Conservation (phyloP, 2,888 invertebrate genomes). For the Luperina nickerlii region DNA sequence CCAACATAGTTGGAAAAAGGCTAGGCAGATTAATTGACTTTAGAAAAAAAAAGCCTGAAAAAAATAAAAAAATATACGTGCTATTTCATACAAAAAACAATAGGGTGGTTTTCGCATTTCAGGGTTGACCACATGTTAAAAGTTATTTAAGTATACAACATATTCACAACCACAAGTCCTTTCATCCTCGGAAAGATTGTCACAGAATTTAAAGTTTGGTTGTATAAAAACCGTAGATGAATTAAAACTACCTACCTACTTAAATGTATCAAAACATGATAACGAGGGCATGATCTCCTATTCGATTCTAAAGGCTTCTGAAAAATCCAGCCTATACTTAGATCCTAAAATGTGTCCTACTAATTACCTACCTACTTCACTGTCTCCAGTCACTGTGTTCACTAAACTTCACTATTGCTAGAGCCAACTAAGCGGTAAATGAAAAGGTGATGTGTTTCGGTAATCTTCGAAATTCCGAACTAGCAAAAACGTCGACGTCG, state of each 20-base stretch:
- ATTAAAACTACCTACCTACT: not conserved
- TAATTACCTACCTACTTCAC: not conserved
- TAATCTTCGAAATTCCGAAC: too few relatives aligned
- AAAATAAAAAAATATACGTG: too few relatives aligned
- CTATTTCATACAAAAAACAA: not conserved
- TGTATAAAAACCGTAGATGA: not conserved
- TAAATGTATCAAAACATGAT: not conserved
- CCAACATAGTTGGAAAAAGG: not conserved
- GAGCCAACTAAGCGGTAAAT: too few relatives aligned
- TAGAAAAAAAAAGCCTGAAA: too few relatives aligned
- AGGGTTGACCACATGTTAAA: not conserved
- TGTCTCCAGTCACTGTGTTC: not conserved
- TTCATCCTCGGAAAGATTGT: not conserved
- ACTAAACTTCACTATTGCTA: too few relatives aligned
- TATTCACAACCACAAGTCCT: not conserved
- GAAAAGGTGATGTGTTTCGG: too few relatives aligned
- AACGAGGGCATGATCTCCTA: not conserved
- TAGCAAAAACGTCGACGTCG: too few relatives aligned
- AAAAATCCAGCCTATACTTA: not conserved
- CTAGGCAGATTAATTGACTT: not conserved
- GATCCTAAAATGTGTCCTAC: not conserved
- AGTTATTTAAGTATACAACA: not conserved
- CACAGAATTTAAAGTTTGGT: not conserved
- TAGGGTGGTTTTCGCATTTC: not conserved
- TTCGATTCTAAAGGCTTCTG: not conserved